These are phyloP conservation scores for Ctenopoma multispine DNA, from an alignment of 2,797 vertebrate genomes.

Conservation along the genomic window DNA sequence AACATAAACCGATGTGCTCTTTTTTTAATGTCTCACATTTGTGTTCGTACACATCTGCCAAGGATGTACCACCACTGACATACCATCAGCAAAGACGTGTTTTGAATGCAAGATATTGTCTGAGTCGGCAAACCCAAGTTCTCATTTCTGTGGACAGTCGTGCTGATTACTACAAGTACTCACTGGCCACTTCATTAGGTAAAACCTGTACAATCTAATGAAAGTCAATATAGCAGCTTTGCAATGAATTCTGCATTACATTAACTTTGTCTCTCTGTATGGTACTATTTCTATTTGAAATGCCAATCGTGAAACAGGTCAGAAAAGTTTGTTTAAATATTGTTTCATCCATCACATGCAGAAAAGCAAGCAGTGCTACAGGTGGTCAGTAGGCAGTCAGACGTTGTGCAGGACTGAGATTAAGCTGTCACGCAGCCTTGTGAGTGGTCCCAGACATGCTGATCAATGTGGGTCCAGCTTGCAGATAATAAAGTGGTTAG, in stretches of 20 bases:
- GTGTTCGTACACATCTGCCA: neutral
- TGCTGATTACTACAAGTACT: no score
- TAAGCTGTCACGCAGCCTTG: slow-evolving; percentile 62
- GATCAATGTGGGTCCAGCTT: slow-evolving; percentile 76
- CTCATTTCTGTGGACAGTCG: no score
- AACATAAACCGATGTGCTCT: neutral
- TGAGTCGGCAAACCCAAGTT: no score
- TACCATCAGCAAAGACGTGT: no score
- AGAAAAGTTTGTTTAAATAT: neutral
- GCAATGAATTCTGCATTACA: no score
- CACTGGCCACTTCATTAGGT: no score
- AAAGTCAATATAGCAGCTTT: no score
- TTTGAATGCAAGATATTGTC: no score
- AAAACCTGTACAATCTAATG: no score
- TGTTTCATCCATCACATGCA: no score
- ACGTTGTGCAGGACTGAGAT: slow-evolving; percentile 58
- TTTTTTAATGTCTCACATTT: neutral
- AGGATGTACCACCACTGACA: no score
- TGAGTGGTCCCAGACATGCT: slow-evolving; percentile 61
- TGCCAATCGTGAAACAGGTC: neutral
- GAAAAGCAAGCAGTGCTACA: slow-evolving; percentile 9
- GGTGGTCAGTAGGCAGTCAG: slow-evolving; percentile 37
- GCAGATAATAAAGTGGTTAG: slow-evolving; percentile 74
- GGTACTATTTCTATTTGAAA: neutral
- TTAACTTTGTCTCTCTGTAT: neutral